Percentiles rank a stretch among this genome's conserved stretches.
Evolutionary conservation across 2,888 invertebrate species (phyloP).

Genomic region (Apamea sordens): DNA sequence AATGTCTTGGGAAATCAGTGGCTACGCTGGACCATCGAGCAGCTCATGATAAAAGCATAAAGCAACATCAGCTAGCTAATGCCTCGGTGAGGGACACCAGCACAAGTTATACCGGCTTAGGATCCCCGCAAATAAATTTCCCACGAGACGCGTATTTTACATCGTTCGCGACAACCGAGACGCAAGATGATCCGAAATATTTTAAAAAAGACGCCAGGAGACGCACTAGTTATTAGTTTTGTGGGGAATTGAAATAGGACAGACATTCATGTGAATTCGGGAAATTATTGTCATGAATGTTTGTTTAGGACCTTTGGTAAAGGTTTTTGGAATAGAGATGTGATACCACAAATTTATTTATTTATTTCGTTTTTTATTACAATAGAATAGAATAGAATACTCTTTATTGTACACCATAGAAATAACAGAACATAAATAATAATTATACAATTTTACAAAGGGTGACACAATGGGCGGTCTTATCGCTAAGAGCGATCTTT

Average conservation of each 20-base stretch:
- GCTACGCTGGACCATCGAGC: constrained; percentile 55
- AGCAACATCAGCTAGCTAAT: constrained; percentile 59
- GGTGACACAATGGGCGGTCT: too few species aligned
- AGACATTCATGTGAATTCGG: constrained; percentile 22
- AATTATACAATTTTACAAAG: too few species aligned
- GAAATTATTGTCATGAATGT: background rate
- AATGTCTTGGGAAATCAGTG: constrained; percentile 62
- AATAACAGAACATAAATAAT: too few species aligned
- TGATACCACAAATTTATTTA: too few species aligned
- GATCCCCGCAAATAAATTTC: constrained; percentile 87
- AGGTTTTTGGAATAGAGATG: background rate
- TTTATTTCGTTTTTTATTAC: too few species aligned
- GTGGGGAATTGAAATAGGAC: constrained; percentile 60
- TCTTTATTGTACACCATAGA: too few species aligned
- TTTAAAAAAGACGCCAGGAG: constrained; percentile 73
- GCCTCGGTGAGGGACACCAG: constrained; percentile 76
- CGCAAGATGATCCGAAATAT: constrained; percentile 80
- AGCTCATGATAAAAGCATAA: constrained; percentile 63
- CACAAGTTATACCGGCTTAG: constrained; percentile 83
- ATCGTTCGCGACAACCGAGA: constrained; percentile 74
- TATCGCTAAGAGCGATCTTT: too few species aligned
- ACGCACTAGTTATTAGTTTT: constrained; percentile 72
- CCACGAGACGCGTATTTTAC: constrained; percentile 86
- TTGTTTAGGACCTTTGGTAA: background rate
- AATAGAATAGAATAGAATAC: too few species aligned